Conservation (phyloP, 2,888 invertebrate genomes). For the Caenorhabditis becei region DNA sequence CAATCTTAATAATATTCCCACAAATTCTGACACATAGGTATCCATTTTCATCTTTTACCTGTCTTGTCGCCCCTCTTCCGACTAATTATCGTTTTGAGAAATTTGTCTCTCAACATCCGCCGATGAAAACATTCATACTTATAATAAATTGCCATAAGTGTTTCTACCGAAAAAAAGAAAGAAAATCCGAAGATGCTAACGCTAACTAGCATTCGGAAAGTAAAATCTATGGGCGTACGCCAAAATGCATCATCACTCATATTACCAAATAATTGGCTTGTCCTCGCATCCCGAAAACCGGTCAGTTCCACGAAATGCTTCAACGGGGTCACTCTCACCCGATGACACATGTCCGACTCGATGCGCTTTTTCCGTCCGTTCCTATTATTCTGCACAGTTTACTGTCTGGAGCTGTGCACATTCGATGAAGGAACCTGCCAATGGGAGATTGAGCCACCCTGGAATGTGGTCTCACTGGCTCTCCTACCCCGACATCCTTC, state of each 20-base stretch:
- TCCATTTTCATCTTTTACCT: constrained; percentile 7
- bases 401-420: constrained; percentile 43
- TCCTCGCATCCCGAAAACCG: constrained; percentile 49
- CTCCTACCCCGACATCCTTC: constrained; percentile 35
- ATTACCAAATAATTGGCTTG: constrained; percentile 44
- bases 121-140: constrained; percentile 32
- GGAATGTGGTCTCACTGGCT: constrained; percentile 55
- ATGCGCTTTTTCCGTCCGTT: constrained; percentile 14
- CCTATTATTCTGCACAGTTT: not conserved
- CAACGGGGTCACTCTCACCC: constrained; percentile 44
- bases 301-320: constrained; percentile 20
- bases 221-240: not conserved
- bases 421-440: constrained; percentile 55
- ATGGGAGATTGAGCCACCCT: constrained; percentile 58
- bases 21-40: not conserved
- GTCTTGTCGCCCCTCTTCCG: constrained; percentile 4
- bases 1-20: not conserved
- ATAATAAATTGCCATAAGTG: constrained; percentile 46
- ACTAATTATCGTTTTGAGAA: constrained; percentile 44
- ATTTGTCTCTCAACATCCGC: constrained; percentile 20
- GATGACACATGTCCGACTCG: constrained; percentile 27
- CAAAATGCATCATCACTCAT: constrained; percentile 15
- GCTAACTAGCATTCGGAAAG: constrained; percentile 31
- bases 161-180: not conserved
- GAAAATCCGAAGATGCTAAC: not conserved